Evolutionary conservation across 2,888 invertebrate species (phyloP).

Genomic region (Chrysolina haemoptera): DNA sequence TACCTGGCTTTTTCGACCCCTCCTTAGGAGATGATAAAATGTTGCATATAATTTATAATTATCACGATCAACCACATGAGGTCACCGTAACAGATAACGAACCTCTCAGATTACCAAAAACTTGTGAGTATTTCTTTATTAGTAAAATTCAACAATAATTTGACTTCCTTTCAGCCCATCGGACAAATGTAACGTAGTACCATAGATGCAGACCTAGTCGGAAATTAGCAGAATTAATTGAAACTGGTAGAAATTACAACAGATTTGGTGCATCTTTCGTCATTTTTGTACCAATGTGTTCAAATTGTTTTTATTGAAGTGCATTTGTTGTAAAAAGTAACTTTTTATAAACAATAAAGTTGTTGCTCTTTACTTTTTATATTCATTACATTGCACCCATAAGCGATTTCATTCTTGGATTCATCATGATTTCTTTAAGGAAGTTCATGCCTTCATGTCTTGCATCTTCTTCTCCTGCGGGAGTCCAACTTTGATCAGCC

Average conservation of each 20-base stretch:
- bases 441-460: conserved; percentile 58
- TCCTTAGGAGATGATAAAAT: conserved; percentile 93
- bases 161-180: conserved; percentile 64
- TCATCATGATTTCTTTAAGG: conserved; percentile 44
- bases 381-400: conserved; percentile 11
- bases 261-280: conserved; percentile 50
- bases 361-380: conserved; percentile 50
- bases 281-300: conserved; percentile 53
- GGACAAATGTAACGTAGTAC: conserved; percentile 65
- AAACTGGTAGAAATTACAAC: conserved; percentile 40
- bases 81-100: conserved; percentile 87
- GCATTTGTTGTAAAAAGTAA: conserved; percentile 47
- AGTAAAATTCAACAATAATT: background rate
- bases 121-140: conserved; percentile 71
- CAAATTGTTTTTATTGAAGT: conserved; percentile 51
- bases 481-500: conserved; percentile 81
- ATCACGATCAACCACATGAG: conserved; percentile 84
- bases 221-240: conserved; percentile 48
- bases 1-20: conserved; percentile 98
- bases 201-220: conserved; percentile 45
- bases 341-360: conserved; percentile 57
- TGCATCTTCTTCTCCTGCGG: conserved; percentile 68
- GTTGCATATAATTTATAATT: conserved; percentile 88
- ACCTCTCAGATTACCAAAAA: conserved; percentile 83
- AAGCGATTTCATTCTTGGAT: conserved; percentile 33